Percentiles rank a stretch among this genome's conserved stretches.
Conservation (phyloP, 2,113 vertebrate species). For the Acanthochromis polyacanthus region DNA sequence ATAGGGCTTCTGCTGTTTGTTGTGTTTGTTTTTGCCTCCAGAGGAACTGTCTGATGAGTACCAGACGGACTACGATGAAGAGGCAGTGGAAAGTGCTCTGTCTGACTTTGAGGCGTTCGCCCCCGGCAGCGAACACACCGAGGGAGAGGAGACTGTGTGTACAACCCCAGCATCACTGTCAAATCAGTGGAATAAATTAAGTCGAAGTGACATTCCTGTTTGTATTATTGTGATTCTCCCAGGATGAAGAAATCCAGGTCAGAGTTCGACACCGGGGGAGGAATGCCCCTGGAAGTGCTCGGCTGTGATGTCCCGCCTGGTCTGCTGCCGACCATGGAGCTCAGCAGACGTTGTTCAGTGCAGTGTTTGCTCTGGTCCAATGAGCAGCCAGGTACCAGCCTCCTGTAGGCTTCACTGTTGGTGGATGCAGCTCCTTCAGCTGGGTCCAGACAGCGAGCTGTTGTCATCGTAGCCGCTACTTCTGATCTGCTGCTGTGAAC, state of each 20-base stretch:
- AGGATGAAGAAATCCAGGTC: slow-evolving; percentile 80
- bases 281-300: neutral
- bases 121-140: slow-evolving; percentile 75
- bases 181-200: too few relatives aligned
- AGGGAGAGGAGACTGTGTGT: slow-evolving; percentile 85
- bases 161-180: neutral
- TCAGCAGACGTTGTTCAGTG: slow-evolving; percentile 5
- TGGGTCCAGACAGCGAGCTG: neutral
- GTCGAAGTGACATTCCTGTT: neutral
- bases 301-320: slow-evolving; percentile 20
- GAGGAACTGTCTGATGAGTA: slow-evolving; percentile 91
- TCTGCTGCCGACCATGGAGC: neutral
- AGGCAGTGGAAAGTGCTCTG: slow-evolving; percentile 81
- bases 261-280: slow-evolving; percentile 3
- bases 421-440: neutral
- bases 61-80: slow-evolving; percentile 93
- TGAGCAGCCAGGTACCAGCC: neutral
- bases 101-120: slow-evolving; percentile 81
- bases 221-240: neutral
- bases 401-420: neutral
- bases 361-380: neutral
- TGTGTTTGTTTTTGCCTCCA: slow-evolving; percentile 49
- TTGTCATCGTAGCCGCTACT: neutral
- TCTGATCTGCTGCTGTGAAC: too few relatives aligned
- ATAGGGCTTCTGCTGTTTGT: neutral